phyloP scores from a whole-genome alignment of 1,140 invertebrate species.

The Acyrthosiphon pisum region DNA sequence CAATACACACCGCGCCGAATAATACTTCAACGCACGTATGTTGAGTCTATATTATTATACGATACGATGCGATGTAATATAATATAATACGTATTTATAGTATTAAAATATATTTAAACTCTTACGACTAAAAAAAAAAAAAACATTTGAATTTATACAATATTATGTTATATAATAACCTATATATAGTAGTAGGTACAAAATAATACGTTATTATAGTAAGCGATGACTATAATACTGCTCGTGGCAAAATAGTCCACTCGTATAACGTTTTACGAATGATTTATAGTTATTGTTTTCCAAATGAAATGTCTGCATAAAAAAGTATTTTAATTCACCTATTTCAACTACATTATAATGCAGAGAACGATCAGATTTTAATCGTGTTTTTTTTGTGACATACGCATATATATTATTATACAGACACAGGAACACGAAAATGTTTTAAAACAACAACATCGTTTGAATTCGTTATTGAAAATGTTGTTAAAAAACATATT shows the following conservation, averaged over 20 bases:
- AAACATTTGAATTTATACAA: background rate
- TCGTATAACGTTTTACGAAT: background rate
- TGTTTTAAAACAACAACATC: background rate
- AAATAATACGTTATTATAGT: background rate
- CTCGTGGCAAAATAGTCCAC: background rate
- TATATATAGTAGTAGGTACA: background rate
- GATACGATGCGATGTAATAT: background rate
- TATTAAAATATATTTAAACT: background rate
- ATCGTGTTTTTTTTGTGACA: background rate
- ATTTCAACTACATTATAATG: background rate
- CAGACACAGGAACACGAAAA: background rate
- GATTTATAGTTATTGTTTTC: background rate
- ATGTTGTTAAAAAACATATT: background rate
- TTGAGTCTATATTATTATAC: background rate
- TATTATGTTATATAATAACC: background rate
- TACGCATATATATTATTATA: background rate
- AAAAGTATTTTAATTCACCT: background rate
- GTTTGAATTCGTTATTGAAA: background rate
- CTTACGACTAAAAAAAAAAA: background rate
- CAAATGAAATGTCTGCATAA: background rate
- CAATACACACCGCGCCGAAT: background rate
- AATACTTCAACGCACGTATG: conserved; percentile 1
- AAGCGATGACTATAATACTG: background rate
- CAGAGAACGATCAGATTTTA: background rate
- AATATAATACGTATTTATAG: background rate